phyloP scores from a whole-genome alignment of 64 coral and sea anemone genomes.

The Pocillopora verrucosa region DNA sequence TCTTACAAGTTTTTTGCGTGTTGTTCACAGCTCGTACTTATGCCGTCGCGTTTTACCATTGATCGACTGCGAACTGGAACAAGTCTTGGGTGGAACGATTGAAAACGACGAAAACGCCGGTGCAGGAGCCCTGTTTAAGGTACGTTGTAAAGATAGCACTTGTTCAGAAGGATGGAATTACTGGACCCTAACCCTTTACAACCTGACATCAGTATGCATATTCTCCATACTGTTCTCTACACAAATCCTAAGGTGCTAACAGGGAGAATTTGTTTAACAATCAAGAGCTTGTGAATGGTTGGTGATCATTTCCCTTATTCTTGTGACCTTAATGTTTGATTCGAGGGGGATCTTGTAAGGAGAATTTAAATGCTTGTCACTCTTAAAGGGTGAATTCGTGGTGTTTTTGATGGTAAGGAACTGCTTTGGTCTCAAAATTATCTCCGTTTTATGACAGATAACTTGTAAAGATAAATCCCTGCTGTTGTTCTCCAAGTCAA shows the following conservation, averaged over 20 bases:
- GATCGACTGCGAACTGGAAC: conserved; percentile 80
- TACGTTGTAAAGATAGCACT: conserved; percentile 11
- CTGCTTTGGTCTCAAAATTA: not conserved
- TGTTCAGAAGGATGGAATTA: not conserved
- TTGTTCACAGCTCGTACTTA: conserved; percentile 60
- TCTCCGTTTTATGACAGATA: conserved; percentile 30
- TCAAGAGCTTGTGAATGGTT: too few species aligned
- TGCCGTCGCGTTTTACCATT: conserved; percentile 89
- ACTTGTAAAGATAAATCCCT: conserved; percentile 84
- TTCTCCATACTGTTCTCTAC: too few species aligned
- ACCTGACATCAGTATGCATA: too few species aligned
- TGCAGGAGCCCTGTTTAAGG: conserved; percentile 90
- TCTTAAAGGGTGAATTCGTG: too few species aligned
- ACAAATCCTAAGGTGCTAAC: too few species aligned
- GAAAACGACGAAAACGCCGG: conserved; percentile 59
- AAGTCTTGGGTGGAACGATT: conserved; percentile 80
- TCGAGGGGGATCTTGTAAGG: too few species aligned
- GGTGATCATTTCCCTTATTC: too few species aligned
- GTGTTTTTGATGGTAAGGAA: too few species aligned
- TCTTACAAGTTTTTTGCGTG: not conserved
- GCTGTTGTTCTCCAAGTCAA: conserved; percentile 84
- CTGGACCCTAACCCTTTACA: too few species aligned
- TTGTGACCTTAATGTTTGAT: too few species aligned
- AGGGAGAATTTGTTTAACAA: too few species aligned
- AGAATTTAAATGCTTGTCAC: too few species aligned